Conservation (phyloP, 2,888 invertebrate genomes). For the Melanophora roralis region DNA sequence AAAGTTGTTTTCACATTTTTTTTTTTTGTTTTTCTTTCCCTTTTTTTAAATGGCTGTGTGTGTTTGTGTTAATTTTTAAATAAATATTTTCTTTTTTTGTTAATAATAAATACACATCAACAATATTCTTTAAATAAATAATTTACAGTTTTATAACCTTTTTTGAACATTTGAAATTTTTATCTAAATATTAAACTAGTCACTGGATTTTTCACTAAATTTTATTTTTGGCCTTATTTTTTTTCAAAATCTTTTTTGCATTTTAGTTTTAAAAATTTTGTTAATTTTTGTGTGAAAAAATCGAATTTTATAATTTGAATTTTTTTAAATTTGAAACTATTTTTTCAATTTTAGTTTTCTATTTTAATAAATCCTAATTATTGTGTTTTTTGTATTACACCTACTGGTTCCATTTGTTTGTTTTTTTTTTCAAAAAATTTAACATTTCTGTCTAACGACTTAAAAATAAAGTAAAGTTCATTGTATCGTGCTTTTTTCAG, state of each 20-base stretch:
- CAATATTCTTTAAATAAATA: slow-evolving; percentile 14
- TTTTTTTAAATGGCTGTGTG: not conserved
- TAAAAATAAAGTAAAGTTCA: no score
- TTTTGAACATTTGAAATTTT: slow-evolving; percentile 5
- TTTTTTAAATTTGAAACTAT: slow-evolving; percentile 33
- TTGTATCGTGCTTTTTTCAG: not conserved
- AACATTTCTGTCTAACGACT: no score
- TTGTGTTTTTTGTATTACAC: not conserved
- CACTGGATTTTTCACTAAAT: slow-evolving; percentile 7
- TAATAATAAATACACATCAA: slow-evolving; percentile 38
- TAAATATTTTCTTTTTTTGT: not conserved
- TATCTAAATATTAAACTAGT: slow-evolving; percentile 10
- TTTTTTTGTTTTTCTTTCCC: no score
- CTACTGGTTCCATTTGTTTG: slow-evolving; percentile 12
- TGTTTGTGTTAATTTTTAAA: not conserved
- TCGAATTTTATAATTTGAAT: slow-evolving; percentile 14
- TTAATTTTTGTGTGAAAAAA: slow-evolving; percentile 8
- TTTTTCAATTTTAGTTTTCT: slow-evolving; percentile 23
- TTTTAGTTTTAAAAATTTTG: not conserved
- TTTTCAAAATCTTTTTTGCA: not conserved
- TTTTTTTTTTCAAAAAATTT: not conserved
- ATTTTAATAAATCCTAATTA: slow-evolving; percentile 18
- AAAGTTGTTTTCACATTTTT: no score
- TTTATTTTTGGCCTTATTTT: not conserved
- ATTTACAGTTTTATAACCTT: not conserved